Evolutionary conservation across 2,888 invertebrate genomes (phyloP).

Genomic region (Andrena marginata): DNA sequence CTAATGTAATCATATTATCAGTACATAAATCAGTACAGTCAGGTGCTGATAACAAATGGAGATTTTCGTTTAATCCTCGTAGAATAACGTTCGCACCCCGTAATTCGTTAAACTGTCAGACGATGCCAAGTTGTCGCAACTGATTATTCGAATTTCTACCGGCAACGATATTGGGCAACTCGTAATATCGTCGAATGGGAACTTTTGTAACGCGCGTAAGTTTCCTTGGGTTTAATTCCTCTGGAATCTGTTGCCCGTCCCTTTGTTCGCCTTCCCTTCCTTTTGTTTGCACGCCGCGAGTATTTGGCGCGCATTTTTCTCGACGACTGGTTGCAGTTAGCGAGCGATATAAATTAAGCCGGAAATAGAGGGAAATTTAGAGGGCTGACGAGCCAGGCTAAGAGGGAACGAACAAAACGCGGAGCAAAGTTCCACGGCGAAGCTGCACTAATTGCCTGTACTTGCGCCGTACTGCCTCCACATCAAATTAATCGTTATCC

Average conservation of each 20-base stretch:
- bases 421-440: constrained; percentile 26
- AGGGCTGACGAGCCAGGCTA: constrained; percentile 13
- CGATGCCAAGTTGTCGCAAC: constrained; percentile 4
- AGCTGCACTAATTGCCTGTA: constrained; percentile 63
- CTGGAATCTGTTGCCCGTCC: background rate
- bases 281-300: constrained; percentile 35
- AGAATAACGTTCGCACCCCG: constrained; percentile 24
- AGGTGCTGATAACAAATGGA: background rate
- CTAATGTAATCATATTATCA: no score
- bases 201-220: constrained; percentile 14
- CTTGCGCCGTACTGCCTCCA: constrained; percentile 38
- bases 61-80: background rate
- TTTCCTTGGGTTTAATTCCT: constrained; percentile 26
- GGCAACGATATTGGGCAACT: constrained; percentile 16
- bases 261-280: constrained; percentile 2
- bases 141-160: constrained; percentile 23
- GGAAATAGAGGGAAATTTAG: constrained; percentile 44
- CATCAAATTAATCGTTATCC: constrained; percentile 64
- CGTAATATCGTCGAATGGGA: constrained; percentile 38
- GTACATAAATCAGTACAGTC: background rate
- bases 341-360: constrained; percentile 56
- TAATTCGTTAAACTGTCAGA: constrained; percentile 14
- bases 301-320: constrained; percentile 49
- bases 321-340: constrained; percentile 36
- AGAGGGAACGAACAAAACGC: constrained; percentile 27